Evolutionary conservation across 1,140 invertebrate species (phyloP).

Genomic region (Hylaeus anthracinus): DNA sequence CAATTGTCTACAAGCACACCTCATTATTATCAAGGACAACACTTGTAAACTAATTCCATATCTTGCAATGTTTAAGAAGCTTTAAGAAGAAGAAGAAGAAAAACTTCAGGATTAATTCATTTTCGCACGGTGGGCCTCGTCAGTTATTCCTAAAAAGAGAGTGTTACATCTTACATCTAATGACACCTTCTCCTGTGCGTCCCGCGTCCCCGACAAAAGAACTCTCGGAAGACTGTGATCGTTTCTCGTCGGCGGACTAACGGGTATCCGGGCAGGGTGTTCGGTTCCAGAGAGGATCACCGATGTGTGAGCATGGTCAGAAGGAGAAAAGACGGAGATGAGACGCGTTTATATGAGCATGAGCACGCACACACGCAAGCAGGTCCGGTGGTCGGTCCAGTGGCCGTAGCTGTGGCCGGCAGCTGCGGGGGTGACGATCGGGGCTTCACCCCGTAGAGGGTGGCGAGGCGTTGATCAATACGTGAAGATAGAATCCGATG

Average conservation of each 20-base stretch:
- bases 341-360: slow-evolving; percentile 69
- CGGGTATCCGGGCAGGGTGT: slow-evolving; percentile 19
- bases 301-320: slow-evolving; percentile 37
- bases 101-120: too few relatives aligned
- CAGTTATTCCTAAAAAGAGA: background rate
- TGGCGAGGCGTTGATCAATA: slow-evolving; percentile 82
- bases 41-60: too few relatives aligned
- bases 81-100: too few relatives aligned
- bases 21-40: too few relatives aligned
- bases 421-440: slow-evolving; percentile 77
- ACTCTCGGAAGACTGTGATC: slow-evolving; percentile 19
- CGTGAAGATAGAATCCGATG: slow-evolving; percentile 82
- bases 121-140: too few relatives aligned
- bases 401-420: slow-evolving; percentile 80
- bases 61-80: too few relatives aligned
- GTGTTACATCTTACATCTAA: background rate
- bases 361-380: slow-evolving; percentile 68
- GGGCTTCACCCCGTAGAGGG: slow-evolving; percentile 72
- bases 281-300: background rate
- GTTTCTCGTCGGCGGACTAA: slow-evolving; percentile 5
- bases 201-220: slow-evolving; percentile 10
- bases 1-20: too few relatives aligned
- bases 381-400: slow-evolving; percentile 79
- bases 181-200: background rate
- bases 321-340: slow-evolving; percentile 58